phyloP scores from a whole-genome alignment of 2,888 invertebrate genomes.

The Cosmia pyralina region DNA sequence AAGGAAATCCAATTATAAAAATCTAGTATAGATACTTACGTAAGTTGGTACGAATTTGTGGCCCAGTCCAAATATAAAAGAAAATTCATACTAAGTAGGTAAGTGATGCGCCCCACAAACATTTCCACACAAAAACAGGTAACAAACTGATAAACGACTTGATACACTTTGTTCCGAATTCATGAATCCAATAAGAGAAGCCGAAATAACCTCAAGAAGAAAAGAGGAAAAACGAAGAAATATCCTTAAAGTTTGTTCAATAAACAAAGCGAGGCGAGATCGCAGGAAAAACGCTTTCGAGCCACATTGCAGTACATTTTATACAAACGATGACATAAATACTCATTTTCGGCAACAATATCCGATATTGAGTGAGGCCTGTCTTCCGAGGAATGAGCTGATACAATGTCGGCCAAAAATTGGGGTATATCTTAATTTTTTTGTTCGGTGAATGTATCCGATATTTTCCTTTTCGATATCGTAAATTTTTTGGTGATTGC shows the following conservation, averaged over 20 bases:
- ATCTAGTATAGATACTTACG: background rate
- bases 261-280: slow-evolving; percentile 75
- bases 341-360: slow-evolving; percentile 90
- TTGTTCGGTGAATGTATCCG: slow-evolving; percentile 65
- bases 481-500: slow-evolving; percentile 65
- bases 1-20: background rate
- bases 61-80: slow-evolving; percentile 10
- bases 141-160: slow-evolving; percentile 66
- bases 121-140: slow-evolving; percentile 55
- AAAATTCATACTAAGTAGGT: slow-evolving; percentile 40
- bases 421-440: slow-evolving; percentile 68
- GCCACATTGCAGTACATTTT: slow-evolving; percentile 82
- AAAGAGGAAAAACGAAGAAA: slow-evolving; percentile 67
- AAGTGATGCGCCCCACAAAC: slow-evolving; percentile 50
- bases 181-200: slow-evolving; percentile 68
- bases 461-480: slow-evolving; percentile 68
- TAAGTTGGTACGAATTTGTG: background rate
- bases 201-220: slow-evolving; percentile 64
- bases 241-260: slow-evolving; percentile 70
- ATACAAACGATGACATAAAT: slow-evolving; percentile 89
- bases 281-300: slow-evolving; percentile 74
- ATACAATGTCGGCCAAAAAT: slow-evolving; percentile 71
- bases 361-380: slow-evolving; percentile 90
- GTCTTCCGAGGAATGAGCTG: slow-evolving; percentile 79
- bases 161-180: slow-evolving; percentile 68